Conservation (phyloP, 2,113 vertebrate species). For the Dasyornis broadbenti region DNA sequence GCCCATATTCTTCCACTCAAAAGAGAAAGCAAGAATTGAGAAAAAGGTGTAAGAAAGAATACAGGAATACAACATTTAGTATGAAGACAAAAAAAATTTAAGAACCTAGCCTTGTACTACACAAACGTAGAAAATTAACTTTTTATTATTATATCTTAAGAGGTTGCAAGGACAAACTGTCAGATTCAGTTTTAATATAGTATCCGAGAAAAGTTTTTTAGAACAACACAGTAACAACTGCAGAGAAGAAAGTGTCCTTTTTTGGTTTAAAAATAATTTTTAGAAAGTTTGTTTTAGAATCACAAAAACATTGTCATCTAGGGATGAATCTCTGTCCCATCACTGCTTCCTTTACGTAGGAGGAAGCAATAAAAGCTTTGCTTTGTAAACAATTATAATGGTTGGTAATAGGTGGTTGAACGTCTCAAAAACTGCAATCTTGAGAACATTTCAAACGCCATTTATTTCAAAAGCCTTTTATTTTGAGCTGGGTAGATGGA, state of each 20-base stretch:
- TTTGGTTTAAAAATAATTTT: slow-evolving; percentile 17
- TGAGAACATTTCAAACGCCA: not conserved
- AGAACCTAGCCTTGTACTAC: not conserved
- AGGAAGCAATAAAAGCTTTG: slow-evolving; percentile 44
- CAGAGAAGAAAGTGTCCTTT: not conserved
- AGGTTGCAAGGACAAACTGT: not conserved
- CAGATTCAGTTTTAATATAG: not conserved
- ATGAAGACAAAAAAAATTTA: not conserved
- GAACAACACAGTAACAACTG: not conserved
- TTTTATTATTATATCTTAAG: not conserved
- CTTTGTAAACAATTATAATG: slow-evolving; percentile 31
- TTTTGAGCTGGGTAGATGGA: not conserved
- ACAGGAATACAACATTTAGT: not conserved
- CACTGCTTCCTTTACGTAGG: slow-evolving; percentile 44
- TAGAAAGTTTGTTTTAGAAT: slow-evolving; percentile 39
- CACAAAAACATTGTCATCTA: slow-evolving; percentile 28
- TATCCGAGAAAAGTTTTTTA: not conserved
- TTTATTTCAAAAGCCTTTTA: slow-evolving; percentile 38
- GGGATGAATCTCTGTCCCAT: slow-evolving; percentile 37
- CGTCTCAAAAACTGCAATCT: slow-evolving; percentile 7
- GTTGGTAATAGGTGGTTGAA: slow-evolving; percentile 1
- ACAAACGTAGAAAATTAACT: not conserved
- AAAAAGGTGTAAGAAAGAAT: not conserved
- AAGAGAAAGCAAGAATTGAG: not conserved
- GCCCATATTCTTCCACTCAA: not conserved